Evolutionary conservation across 2,888 invertebrate genomes (phyloP), one percentile per base, ranked within the genome.

Genomic region (Onchidella celtica): DNA sequence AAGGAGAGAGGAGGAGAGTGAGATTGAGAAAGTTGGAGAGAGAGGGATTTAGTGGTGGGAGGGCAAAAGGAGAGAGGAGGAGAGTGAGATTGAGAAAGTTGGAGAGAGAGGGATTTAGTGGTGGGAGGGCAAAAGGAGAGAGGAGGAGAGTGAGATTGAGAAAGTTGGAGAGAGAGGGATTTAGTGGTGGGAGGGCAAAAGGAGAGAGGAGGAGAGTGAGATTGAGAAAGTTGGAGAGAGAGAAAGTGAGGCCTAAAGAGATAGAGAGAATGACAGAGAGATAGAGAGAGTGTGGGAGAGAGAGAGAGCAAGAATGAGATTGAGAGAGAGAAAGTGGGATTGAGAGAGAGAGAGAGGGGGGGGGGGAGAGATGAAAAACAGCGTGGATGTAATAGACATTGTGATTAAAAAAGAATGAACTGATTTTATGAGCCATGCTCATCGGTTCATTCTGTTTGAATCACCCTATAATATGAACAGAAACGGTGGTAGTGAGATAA

Each of bases 1-100:
- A 69, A 38, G 36, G 9, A 69, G 69, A 69, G 36, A 69, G 36
- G 21, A 27, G 17, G 34, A n/a, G n/a, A 68, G 68, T 29, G 29
- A 68, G 38, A 69, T 24, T 9, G 69, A 36, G 69, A 11, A n/a
- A 21, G 38, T 2, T n/a, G 24, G 38, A 11, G 69, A 36, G 69
- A 36, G 38, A 69, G 34, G n/a, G n/a, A n/a, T n/a, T n/a, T n/a
- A n/a, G 24, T 17, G 21, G 17, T n/a, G 69, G 3, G 32, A 34
- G 34, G 3, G 14, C 14, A 6, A 17, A n/a, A 21, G 38, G 32
- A 14, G 9, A 32, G n/a, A 38, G 9, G 21, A 69, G 14, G n/a
- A 17, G 17, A 4, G 9, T 2, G 36, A n/a, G 24, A 4, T 2
- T n/a, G 32, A n/a, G 9, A 38, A 21, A n/a, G 3, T 17, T 2